These are phyloP conservation scores for Reticulitermes lucifugus DNA, from an alignment of 2,888 invertebrate genomes.

Conservation along the genomic window DNA sequence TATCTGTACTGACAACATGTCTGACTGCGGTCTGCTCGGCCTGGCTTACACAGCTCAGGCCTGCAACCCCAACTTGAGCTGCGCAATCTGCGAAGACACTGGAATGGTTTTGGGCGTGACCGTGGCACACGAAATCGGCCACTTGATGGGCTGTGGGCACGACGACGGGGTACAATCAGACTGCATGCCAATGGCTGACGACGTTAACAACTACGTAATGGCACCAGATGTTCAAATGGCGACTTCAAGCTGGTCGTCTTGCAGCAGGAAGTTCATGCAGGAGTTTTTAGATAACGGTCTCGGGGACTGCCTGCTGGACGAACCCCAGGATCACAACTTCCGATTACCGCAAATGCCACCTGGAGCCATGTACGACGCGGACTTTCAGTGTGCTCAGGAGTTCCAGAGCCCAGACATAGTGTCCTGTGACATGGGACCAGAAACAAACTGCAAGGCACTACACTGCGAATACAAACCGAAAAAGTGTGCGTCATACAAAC, in stretches of 20 bases:
- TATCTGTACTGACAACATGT: conserved; percentile 64
- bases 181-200: conserved; percentile 63
- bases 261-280: conserved; percentile 68
- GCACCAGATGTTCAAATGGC: conserved; percentile 68
- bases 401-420: conserved; percentile 55
- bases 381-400: conserved; percentile 69
- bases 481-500: conserved; percentile 67
- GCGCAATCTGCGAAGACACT: conserved; percentile 76
- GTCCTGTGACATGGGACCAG: conserved; percentile 56
- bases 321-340: conserved; percentile 70
- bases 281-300: conserved; percentile 73
- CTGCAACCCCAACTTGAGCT: conserved; percentile 72
- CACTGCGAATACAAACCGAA: conserved; percentile 65
- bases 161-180: conserved; percentile 62
- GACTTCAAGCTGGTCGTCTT: conserved; percentile 70
- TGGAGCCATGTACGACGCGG: conserved; percentile 75
- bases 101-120: conserved; percentile 74
- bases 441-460: conserved; percentile 64
- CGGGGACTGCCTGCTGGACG: conserved; percentile 74
- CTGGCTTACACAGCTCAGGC: conserved; percentile 76
- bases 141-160: conserved; percentile 68
- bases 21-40: conserved; percentile 71
- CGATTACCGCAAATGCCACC: conserved; percentile 70
- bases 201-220: conserved; percentile 69
- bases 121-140: conserved; percentile 77